phyloP scores from a whole-genome alignment of 2,797 vertebrate genomes.

The Lophura swinhoii region DNA sequence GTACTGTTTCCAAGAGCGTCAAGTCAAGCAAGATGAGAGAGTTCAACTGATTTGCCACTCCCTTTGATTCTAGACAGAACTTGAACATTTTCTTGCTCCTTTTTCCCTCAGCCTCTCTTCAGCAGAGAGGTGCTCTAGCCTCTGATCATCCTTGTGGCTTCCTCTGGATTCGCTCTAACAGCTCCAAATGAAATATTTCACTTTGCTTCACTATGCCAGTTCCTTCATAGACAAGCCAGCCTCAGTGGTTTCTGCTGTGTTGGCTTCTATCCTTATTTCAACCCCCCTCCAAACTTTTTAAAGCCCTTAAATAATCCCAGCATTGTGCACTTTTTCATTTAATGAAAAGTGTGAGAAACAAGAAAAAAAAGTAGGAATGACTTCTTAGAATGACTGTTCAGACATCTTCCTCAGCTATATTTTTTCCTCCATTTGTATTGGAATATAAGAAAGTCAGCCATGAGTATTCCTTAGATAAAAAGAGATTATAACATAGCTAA shows the following conservation, averaged over 20 bases:
- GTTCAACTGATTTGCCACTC: not conserved
- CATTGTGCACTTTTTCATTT: not conserved
- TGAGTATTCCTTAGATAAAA: not conserved
- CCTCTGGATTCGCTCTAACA: not conserved
- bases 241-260: not conserved
- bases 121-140: not conserved
- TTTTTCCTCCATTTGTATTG: no score
- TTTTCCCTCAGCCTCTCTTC: not conserved
- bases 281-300: fast-evolving
- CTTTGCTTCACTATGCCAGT: not conserved
- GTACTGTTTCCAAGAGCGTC: not conserved
- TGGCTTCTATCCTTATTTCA: not conserved
- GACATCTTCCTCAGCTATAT: not conserved
- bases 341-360: not conserved
- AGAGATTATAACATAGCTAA: not conserved
- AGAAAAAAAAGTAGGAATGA: not conserved
- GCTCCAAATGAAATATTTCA: not conserved
- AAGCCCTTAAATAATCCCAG: not conserved
- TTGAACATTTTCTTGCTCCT: not conserved
- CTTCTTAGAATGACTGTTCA: not conserved
- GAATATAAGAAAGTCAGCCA: not conserved
- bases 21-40: slow-evolving; percentile 16
- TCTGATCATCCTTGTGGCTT: not conserved
- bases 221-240: not conserved
- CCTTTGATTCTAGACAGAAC: slow-evolving; percentile 9